These are phyloP conservation scores for Sarcophaga subvicina DNA, from an alignment of 2,888 invertebrate genomes.

Conservation along the genomic window DNA sequence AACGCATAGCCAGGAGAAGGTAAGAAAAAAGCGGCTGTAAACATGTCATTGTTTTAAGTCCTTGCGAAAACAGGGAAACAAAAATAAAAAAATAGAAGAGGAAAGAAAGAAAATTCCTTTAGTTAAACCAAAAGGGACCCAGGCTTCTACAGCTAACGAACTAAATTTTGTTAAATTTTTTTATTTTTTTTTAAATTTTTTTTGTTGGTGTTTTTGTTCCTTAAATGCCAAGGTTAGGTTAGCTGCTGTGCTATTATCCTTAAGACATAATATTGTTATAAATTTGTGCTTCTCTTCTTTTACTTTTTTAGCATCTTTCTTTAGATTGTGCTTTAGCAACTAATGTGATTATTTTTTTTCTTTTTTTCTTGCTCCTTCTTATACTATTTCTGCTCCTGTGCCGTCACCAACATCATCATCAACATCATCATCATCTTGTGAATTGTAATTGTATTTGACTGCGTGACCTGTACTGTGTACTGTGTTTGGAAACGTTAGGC, in stretches of 20 bases:
- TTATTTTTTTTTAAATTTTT: neutral
- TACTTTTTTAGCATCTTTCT: neutral
- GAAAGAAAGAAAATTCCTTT: too few species aligned
- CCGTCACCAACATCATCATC: slow-evolving; percentile 50
- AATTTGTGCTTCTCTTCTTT: neutral
- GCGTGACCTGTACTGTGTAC: slow-evolving; percentile 64
- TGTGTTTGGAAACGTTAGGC: slow-evolving; percentile 84
- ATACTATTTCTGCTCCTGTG: slow-evolving; percentile 68
- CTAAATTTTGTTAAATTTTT: neutral
- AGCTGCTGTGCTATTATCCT: slow-evolving; percentile 37
- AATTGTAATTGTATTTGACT: slow-evolving; percentile 74
- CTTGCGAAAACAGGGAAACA: slow-evolving; percentile 39
- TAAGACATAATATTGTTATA: slow-evolving; percentile 43
- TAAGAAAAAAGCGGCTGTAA: neutral
- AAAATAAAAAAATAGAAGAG: too few species aligned
- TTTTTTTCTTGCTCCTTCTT: slow-evolving; percentile 46
- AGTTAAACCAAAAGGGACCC: too few species aligned
- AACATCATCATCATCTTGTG: neutral
- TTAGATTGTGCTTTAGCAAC: slow-evolving; percentile 71
- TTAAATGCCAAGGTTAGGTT: slow-evolving; percentile 61
- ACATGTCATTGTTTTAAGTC: slow-evolving; percentile 56
- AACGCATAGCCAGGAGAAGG: too few species aligned
- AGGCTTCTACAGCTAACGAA: slow-evolving; percentile 6
- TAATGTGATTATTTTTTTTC: slow-evolving; percentile 74
- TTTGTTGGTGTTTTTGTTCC: neutral